These are phyloP conservation scores for Piaya cayana DNA, from an alignment of 2,113 vertebrate species.

Conservation along the genomic window DNA sequence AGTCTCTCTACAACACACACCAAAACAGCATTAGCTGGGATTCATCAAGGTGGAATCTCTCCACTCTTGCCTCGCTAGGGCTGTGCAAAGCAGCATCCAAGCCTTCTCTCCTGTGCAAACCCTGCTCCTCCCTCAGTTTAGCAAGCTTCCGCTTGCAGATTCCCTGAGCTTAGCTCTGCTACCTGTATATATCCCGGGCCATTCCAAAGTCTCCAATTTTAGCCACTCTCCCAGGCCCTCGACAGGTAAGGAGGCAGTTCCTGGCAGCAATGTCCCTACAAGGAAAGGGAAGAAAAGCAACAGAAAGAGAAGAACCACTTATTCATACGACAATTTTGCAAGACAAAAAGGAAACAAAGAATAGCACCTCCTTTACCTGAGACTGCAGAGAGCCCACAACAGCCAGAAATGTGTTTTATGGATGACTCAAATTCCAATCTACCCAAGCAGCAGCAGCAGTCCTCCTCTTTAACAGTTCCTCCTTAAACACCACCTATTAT, in stretches of 20 bases:
- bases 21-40: neutral
- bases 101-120: neutral
- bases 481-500: neutral
- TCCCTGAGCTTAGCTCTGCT: neutral
- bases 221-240: constrained; percentile 89
- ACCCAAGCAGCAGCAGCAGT: neutral
- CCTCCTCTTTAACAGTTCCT: neutral
- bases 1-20: neutral
- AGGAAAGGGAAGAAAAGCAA: constrained; percentile 13
- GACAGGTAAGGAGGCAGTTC: constrained; percentile 95
- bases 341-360: neutral
- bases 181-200: constrained; percentile 99
- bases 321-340: neutral
- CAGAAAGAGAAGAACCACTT: neutral
- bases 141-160: neutral
- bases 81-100: neutral
- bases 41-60: neutral
- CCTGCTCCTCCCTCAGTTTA: neutral
- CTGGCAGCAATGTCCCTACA: constrained; percentile 95
- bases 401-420: neutral
- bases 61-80: neutral
- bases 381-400: neutral
- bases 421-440: neutral
- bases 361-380: neutral
- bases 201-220: constrained; percentile 99